phyloP scores from a whole-genome alignment of 2,797 vertebrate genomes.

The Apodemus agrarius region DNA sequence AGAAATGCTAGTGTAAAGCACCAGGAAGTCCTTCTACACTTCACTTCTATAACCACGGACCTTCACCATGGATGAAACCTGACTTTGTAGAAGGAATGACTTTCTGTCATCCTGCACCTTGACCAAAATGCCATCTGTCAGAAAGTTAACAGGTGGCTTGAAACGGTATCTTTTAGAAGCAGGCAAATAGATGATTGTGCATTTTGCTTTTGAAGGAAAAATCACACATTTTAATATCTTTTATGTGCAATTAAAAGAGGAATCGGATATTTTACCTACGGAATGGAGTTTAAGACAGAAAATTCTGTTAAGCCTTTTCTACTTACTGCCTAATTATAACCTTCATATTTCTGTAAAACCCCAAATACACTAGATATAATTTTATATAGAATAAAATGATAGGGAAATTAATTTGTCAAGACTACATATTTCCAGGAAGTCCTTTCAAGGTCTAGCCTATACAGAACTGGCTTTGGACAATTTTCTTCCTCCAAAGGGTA shows the following conservation, averaged over 20 bases:
- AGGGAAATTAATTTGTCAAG: neutral
- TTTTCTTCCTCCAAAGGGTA: constrained; percentile 6
- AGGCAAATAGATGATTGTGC: neutral
- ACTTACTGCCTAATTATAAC: constrained; percentile 16
- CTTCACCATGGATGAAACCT: neutral
- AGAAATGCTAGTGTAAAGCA: neutral
- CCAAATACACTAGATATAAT: constrained; percentile 40
- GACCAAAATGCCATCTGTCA: constrained; percentile 21
- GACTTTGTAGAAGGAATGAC: constrained; percentile 49
- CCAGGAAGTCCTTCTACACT: constrained; percentile 30
- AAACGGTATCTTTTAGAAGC: neutral
- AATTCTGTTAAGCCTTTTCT: constrained; percentile 23
- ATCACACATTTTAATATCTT: constrained; percentile 42
- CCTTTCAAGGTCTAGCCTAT: neutral
- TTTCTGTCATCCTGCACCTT: neutral
- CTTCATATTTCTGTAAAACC: neutral
- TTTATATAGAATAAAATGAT: constrained; percentile 11
- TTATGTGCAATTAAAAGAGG: neutral
- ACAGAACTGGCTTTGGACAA: constrained; percentile 30
- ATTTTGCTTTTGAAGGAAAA: constrained; percentile 14
- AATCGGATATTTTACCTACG: neutral
- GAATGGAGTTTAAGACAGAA: constrained; percentile 3
- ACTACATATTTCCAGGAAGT: constrained; percentile 20
- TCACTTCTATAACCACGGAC: neutral
- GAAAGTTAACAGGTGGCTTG: constrained; percentile 14